Base-by-base conservation (phyloP, 2,888 invertebrate genomes). In the Lomographa bimaculata region DNA sequence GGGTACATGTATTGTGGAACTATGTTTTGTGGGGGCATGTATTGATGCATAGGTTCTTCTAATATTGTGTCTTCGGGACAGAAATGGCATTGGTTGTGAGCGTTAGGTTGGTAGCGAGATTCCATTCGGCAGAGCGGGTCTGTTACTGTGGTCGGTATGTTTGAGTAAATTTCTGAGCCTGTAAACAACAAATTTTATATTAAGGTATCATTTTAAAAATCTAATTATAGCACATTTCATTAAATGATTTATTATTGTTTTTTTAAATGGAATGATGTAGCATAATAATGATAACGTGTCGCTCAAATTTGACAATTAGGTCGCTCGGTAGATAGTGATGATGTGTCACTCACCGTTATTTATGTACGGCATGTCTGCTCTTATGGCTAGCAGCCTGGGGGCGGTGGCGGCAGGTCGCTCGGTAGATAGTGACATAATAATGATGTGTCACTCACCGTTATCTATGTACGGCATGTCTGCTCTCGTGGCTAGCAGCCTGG, bases 121-220 rank as follows among this genome's bases (percentile, higher is more conserved):
- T 78, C 79, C 2, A 55, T 36, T 1, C 62, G 36, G 41, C 61
- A 64, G 30, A 66, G 67, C 28, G 64, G 14, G 71, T 50, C 19
- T 41, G 35, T 26, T 11, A 74, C 60, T 7, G 76, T 66, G 3
- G 64, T 63, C 16, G 82, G 75, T 38, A 89, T 48, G 54, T 89
- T 87, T 2, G 85, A 82, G 52, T 86, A 86, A 56, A 86, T 84
- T 54, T 85, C 85, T 9, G 73, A 61, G 57, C 68, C 82, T 82
- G 67, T 1, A 69, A 71, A 35, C 12, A 18, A n/a, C n/a, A 14
- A n/a, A n/a, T n/a, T n/a, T n/a, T n/a, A n/a, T n/a, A n/a, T n/a
- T n/a, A n/a, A n/a, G n/a, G n/a, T n/a, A n/a, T n/a, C n/a, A n/a
- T n/a, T n/a, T n/a, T n/a, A n/a, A n/a, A n/a, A n/a, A n/a, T n/a